Base-by-base conservation (phyloP, 2,797 vertebrate genomes). In the Sebastes kiyomatsui region DNA sequence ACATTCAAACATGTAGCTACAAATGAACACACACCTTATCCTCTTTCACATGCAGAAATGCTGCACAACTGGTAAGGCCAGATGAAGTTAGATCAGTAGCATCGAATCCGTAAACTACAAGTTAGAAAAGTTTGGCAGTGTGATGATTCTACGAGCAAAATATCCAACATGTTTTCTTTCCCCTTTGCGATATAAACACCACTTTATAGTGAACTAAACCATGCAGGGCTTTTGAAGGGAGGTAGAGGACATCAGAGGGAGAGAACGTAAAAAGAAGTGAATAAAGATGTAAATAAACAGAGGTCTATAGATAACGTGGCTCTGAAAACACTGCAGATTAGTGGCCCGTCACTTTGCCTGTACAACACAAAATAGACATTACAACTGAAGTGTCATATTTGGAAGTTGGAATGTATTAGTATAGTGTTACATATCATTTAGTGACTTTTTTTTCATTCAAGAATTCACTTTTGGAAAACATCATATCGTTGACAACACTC, bases 391-490 rank as follows among this genome's bases (percentile, higher is more conserved):
- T 69, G 74, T 81, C 82, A 65, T 75, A 76, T 82, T 77, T 88
- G 77, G 86, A 90, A 80, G 79, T 83, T 86, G 90, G 90, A 92
- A 93, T 92, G 91, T 90, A 72, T 89, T 81, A 86, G 79, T 91
- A 84, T 73, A 85, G 75, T 23, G 22, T 85, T 83, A 86, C 77
- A 67, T 67, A 72, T 81, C 42, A 80, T 84, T 79, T 85, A 23
- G 67, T 67, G 68, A 74, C 66, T 68, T 90, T 82, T 59, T 58
- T 83, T 58, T 82, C 80, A 84, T 88, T 90, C 80, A 90, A 85
- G 28, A 77, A 72, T 87, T 90, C 77, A 89, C 85, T 88, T 88
- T 80, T 79, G 55, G 66, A 87, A 46, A 90, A 92, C 85, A 92
- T 87, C 87, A 84, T 85, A 87, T 88, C 79, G 46, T 90, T 88